Evolutionary conservation across 2,888 invertebrate genomes (phyloP).

Genomic region (Colostygia pectinataria): DNA sequence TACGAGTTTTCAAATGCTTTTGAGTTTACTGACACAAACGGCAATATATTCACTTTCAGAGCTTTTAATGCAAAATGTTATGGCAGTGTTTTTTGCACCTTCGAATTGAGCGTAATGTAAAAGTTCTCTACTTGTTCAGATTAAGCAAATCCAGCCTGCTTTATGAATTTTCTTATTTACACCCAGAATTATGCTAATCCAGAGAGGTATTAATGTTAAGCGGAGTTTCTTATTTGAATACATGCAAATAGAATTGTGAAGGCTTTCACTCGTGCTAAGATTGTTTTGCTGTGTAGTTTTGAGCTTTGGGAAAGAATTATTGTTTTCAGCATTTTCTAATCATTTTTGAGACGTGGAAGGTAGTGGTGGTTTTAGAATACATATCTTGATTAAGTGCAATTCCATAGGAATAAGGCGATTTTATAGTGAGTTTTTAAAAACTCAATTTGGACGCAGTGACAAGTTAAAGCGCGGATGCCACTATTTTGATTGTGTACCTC

Average conservation of each 20-base stretch:
- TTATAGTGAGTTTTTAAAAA: too few species aligned
- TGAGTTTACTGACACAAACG: too few species aligned
- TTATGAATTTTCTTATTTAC: slow-evolving; percentile 34
- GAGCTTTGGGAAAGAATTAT: slow-evolving; percentile 3
- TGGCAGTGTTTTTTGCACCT: not conserved
- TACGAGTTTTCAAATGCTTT: too few species aligned
- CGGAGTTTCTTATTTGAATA: slow-evolving; percentile 34
- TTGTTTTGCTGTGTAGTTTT: slow-evolving; percentile 7
- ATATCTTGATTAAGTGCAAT: too few species aligned
- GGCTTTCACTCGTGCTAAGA: slow-evolving; percentile 10
- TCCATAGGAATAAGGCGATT: too few species aligned
- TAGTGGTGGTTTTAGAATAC: too few species aligned
- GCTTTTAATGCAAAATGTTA: slow-evolving; percentile 1
- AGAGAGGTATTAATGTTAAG: slow-evolving; percentile 33
- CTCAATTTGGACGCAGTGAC: too few species aligned
- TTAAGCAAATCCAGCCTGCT: slow-evolving; percentile 27
- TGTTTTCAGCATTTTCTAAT: too few species aligned
- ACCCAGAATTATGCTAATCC: slow-evolving; percentile 35
- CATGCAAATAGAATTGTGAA: slow-evolving; percentile 26
- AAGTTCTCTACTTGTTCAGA: slow-evolving; percentile 19
- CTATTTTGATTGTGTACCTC: too few species aligned
- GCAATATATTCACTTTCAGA: not conserved
- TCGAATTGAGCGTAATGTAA: slow-evolving; percentile 11
- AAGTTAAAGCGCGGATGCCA: too few species aligned
- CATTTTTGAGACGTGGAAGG: too few species aligned